phyloP scores from a whole-genome alignment of 2,113 vertebrate genomes.

The Thamnophis sirtalis region DNA sequence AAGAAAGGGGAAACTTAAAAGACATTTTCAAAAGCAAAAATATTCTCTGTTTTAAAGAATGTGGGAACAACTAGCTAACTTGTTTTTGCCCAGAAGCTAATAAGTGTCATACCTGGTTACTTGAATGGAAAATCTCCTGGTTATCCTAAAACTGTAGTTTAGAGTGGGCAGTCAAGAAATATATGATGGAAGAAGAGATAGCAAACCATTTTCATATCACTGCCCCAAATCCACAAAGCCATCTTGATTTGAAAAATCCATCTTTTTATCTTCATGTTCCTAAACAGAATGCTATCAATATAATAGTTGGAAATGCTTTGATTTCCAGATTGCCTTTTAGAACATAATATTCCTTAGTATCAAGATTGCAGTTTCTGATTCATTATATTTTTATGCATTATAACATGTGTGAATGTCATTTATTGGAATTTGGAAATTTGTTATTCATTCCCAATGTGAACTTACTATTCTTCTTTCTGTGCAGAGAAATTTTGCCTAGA shows the following conservation, averaged over 20 bases:
- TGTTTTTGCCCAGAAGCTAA: neutral
- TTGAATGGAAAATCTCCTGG: neutral
- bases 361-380: neutral
- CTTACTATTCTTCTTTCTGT: neutral
- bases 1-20: conserved; percentile 59
- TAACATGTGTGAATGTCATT: neutral
- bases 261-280: neutral
- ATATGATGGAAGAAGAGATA: neutral
- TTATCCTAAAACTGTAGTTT: neutral
- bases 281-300: neutral
- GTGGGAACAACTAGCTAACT: neutral
- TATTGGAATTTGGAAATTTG: neutral
- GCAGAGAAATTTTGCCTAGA: neutral
- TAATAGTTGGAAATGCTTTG: neutral
- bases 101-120: neutral
- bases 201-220: neutral
- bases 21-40: conserved; percentile 55
- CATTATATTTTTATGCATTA: neutral
- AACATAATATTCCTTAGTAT: neutral
- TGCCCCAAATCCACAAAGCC: neutral
- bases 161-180: neutral
- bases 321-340: neutral
- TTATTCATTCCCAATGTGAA: neutral
- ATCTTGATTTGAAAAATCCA: neutral
- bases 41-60: conserved; percentile 30